These are phyloP conservation scores for Drosophila melanosoma DNA, from an alignment of 2,888 invertebrate genomes.

Conservation along the genomic window DNA sequence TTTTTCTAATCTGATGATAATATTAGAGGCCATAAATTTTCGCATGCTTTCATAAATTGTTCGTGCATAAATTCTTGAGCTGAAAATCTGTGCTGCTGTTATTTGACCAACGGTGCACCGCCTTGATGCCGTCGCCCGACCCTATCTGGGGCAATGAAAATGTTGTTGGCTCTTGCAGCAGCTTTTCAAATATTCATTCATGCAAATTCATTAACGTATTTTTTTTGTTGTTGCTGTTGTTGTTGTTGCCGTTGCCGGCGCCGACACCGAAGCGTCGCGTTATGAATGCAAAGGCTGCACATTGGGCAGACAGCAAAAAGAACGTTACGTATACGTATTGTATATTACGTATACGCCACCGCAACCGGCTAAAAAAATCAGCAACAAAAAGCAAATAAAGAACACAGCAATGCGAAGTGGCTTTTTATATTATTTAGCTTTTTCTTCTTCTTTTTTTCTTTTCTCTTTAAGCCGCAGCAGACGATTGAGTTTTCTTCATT, in stretches of 20 bases:
- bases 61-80: conserved; percentile 65
- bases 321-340: conserved; percentile 44
- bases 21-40: conserved; percentile 69
- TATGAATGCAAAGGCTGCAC: conserved; percentile 70
- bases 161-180: conserved; percentile 64
- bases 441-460: neutral
- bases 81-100: conserved; percentile 53
- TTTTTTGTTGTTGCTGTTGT: conserved; percentile 35
- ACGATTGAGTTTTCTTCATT: conserved; percentile 76
- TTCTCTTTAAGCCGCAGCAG: conserved; percentile 44
- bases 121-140: neutral
- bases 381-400: conserved; percentile 17
- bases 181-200: conserved; percentile 77
- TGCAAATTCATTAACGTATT: conserved; percentile 74
- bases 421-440: conserved; percentile 35
- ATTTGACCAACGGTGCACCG: neutral
- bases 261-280: conserved; percentile 32
- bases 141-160: conserved; percentile 46
- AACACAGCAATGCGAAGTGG: conserved; percentile 59
- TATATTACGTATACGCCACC: conserved; percentile 64
- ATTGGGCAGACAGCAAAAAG: conserved; percentile 62
- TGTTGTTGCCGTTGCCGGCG: conserved; percentile 5
- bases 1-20: conserved; percentile 73
- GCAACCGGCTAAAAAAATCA: conserved; percentile 25
- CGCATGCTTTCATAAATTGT: conserved; percentile 68